phyloP scores from a whole-genome alignment of 1,140 invertebrate genomes.

The Orussus abietinus region DNA sequence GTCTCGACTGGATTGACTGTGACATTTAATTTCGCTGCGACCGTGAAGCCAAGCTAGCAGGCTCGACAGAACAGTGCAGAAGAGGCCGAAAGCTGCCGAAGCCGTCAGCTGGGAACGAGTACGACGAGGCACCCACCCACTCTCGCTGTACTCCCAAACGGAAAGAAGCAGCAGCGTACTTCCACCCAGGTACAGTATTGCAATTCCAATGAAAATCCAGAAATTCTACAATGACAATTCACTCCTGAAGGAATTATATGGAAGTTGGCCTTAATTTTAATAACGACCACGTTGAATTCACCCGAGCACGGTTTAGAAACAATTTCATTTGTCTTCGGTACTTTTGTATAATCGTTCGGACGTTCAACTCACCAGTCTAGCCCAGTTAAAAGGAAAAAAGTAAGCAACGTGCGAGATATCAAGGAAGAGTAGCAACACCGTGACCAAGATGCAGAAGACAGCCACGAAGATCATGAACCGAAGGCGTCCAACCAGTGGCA shows the following conservation, averaged over 20 bases:
- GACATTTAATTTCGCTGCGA: conserved; percentile 35
- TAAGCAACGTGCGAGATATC: conserved; percentile 78
- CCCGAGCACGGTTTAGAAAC: conserved; percentile 2
- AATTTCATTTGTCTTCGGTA: too few species aligned
- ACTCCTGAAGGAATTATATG: not conserved
- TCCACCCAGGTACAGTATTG: conserved; percentile 43
- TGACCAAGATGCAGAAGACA: conserved; percentile 76
- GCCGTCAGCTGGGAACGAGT: conserved; percentile 47
- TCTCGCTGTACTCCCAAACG: conserved; percentile 47
- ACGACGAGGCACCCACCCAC: conserved; percentile 47
- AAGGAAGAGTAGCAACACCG: conserved; percentile 74
- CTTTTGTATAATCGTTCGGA: too few species aligned
- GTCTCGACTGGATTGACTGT: conserved; percentile 34
- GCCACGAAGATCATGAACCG: conserved; percentile 76
- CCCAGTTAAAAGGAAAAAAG: conserved; percentile 80
- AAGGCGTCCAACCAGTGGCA: conserved; percentile 65
- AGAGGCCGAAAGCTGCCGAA: conserved; percentile 42
- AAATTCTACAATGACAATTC: conserved; percentile 40
- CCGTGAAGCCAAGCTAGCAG: conserved; percentile 45
- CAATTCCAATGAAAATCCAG: conserved; percentile 49
- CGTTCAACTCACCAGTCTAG: conserved; percentile 71
- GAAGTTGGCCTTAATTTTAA: not conserved
- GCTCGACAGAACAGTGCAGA: conserved; percentile 45
- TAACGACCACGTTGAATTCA: not conserved
- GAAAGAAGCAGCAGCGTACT: conserved; percentile 44